These are phyloP conservation scores for Dasypolia templi DNA, from an alignment of 2,888 invertebrate species.

Conservation along the genomic window DNA sequence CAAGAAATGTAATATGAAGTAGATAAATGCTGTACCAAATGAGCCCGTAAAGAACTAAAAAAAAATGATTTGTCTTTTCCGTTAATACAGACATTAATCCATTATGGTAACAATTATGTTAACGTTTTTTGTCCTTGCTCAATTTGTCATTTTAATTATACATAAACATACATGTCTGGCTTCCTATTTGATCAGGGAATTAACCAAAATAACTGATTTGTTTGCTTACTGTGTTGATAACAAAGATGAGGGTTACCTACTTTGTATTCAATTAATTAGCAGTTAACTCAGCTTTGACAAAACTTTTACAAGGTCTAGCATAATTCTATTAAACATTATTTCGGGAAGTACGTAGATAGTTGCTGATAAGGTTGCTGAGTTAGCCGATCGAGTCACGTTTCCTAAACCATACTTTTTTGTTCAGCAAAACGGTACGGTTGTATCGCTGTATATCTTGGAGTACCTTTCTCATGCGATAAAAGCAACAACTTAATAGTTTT, in stretches of 20 bases:
- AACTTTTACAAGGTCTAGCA: background rate
- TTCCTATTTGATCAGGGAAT: conserved; percentile 30
- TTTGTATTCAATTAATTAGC: conserved; percentile 20
- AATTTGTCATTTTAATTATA: conserved; percentile 21
- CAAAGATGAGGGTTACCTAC: background rate
- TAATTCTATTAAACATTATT: background rate
- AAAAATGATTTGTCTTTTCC: background rate
- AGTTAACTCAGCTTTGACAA: background rate
- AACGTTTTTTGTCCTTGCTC: conserved; percentile 6
- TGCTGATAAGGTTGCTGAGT: background rate
- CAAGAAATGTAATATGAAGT: background rate
- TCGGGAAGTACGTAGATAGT: background rate
- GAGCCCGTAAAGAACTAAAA: background rate
- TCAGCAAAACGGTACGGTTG: background rate
- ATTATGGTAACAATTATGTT: conserved; percentile 22
- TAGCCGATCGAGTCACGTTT: background rate
- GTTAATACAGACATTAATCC: conserved; percentile 14
- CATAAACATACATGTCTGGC: background rate
- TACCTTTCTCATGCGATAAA: background rate
- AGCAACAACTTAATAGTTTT: background rate
- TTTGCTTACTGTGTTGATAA: conserved; percentile 8
- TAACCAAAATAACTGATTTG: conserved; percentile 15
- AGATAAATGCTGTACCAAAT: background rate
- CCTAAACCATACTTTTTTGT: too few species aligned
- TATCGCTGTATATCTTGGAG: background rate